Conservation (phyloP, 2,797 vertebrate genomes). For the Pteronotus mesoamericanus region DNA sequence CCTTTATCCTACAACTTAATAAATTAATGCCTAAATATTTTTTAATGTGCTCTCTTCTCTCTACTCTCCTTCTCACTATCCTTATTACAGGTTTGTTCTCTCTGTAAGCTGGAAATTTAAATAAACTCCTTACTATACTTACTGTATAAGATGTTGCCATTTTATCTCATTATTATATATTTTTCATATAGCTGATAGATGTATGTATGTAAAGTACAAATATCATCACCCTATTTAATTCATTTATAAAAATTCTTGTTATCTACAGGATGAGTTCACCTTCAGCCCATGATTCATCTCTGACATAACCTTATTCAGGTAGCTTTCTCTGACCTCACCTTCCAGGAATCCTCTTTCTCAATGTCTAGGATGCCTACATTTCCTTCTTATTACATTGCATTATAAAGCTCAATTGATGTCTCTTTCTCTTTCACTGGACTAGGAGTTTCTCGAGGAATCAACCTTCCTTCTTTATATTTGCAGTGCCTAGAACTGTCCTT, state of each 20-base stretch:
- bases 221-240: background rate
- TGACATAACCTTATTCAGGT: background rate
- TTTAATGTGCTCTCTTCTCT: background rate
- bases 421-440: background rate
- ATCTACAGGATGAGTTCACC: background rate
- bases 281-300: background rate
- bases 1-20: background rate
- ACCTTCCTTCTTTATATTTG: background rate
- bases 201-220: background rate
- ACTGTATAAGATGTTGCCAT: background rate
- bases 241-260: background rate
- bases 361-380: background rate
- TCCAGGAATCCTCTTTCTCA: background rate
- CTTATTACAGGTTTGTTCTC: background rate
- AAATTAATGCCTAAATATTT: background rate
- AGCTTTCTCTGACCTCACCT: background rate
- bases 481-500: background rate
- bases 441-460: background rate
- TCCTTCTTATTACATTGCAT: background rate
- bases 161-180: background rate
- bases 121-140: background rate
- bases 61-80: background rate
- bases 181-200: background rate
- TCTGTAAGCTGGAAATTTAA: background rate
- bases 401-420: background rate